Percentiles rank a stretch among this genome's conserved stretches.
Conservation (phyloP, 2,113 vertebrate species). For the Aythya baeri region DNA sequence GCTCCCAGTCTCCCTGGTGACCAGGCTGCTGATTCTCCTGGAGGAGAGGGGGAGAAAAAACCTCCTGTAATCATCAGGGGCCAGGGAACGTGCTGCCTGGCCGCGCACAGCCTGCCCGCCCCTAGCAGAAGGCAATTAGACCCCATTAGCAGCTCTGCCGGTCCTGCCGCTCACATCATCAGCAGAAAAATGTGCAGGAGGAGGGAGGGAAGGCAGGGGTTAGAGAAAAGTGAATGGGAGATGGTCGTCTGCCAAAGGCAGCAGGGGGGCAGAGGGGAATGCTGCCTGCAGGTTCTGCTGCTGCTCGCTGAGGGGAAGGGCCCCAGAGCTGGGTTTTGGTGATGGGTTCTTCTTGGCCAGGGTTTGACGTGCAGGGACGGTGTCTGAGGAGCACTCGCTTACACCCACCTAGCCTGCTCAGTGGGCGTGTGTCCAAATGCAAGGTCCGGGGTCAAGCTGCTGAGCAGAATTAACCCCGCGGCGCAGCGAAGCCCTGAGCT, state of each 20-base stretch:
- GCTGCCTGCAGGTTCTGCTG: background rate
- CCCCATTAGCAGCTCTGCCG: conserved; percentile 39
- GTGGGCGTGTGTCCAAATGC: rapidly evolving
- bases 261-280: background rate
- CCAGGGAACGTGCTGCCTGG: background rate
- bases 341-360: background rate
- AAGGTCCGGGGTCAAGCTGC: background rate
- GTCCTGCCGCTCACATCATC: background rate
- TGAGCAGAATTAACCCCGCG: background rate
- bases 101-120: background rate
- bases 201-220: background rate
- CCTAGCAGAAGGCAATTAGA: conserved; percentile 42
- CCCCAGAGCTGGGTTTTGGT: background rate
- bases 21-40: background rate
- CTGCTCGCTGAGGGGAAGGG: background rate
- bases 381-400: background rate
- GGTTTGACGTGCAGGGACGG: background rate
- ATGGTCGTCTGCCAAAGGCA: background rate
- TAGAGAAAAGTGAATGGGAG: background rate
- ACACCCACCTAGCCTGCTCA: background rate
- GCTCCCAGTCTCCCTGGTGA: conserved; percentile 44
- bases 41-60: background rate
- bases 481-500: background rate
- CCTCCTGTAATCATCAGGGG: background rate
- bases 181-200: background rate